Evolutionary conservation across 2,797 vertebrate genomes (phyloP), one percentile per base, ranked within the genome.

Genomic region (Enteromius paludinosus): DNA sequence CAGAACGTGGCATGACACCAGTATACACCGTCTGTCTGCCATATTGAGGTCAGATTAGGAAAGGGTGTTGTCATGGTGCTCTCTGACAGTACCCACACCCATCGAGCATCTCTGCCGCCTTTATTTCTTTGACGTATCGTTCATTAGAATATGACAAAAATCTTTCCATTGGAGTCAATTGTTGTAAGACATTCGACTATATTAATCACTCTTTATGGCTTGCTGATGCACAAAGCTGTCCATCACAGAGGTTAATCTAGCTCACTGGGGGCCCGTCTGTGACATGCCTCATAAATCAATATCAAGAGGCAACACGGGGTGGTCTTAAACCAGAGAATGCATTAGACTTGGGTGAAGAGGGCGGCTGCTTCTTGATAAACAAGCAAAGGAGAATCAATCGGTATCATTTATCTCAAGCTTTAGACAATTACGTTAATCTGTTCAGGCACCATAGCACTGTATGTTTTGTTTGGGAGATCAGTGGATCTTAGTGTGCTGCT

Each of bases 271-370:
- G 90, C 91, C 59, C 90, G 88, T 89, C 84, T 84, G 86, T 20
- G 83, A 82, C 88, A 84, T 86, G 82, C 87, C 75, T 87, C 87
- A 90, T 94, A 92, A 93, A 93, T 95, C 92, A 92, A 41, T 81
- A 80, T 35, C 89, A 78, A 89, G 85, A 90, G 88, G 84, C 84
- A 74, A 86, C 86, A 87, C 70, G 38, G 79, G 89, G 82, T 77
- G 84, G 73, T 86, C 87, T 83, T 88, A 81, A 89, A 92, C 86
- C 82, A 84, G 83, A 86, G 86, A 85, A 78, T 86, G 85, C 89
- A 87, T 65, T 84, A 87, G 87, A 79, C 79, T 70, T 30, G 83
- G 90, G 90, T 92, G 90, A 93, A 92, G 91, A 92, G 90, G 89
- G 88, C 86, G 89, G 89, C 86, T 89, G 88, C 87, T 88, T 89